Conservation (phyloP, 2,797 vertebrate genomes). For the Spizella passerina region DNA sequence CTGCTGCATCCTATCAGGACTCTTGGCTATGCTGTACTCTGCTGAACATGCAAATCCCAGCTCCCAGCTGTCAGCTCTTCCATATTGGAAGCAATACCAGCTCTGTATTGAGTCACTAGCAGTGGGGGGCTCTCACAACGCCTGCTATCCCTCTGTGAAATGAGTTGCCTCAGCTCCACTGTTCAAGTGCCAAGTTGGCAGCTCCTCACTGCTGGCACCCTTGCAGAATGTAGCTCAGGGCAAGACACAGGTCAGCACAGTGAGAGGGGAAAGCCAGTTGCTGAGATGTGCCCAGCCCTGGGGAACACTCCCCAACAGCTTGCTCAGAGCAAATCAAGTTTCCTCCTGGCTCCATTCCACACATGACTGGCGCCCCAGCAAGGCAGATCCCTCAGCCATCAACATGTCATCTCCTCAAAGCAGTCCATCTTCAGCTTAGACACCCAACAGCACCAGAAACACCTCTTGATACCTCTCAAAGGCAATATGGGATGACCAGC, state of each 20-base stretch:
- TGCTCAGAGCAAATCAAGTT: background rate
- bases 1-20: background rate
- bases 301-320: background rate
- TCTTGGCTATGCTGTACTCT: background rate
- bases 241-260: background rate
- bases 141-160: background rate
- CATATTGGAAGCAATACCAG: background rate
- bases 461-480: background rate
- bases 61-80: background rate
- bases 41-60: background rate
- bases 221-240: background rate
- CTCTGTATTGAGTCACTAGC: background rate
- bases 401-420: background rate
- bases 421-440: background rate
- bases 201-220: background rate
- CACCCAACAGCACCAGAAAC: background rate
- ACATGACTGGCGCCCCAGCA: background rate
- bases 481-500: background rate
- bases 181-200: slow-evolving; percentile 10
- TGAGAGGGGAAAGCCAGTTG: background rate
- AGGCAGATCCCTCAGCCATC: background rate
- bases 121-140: background rate
- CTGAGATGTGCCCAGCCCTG: background rate
- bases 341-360: background rate
- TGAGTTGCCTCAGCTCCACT: background rate